A percentile compares a stretch with the other conserved stretches of the same genome.
Conservation (phyloP, 64 coral and sea anemone genomes). For the Montipora foliosa region DNA sequence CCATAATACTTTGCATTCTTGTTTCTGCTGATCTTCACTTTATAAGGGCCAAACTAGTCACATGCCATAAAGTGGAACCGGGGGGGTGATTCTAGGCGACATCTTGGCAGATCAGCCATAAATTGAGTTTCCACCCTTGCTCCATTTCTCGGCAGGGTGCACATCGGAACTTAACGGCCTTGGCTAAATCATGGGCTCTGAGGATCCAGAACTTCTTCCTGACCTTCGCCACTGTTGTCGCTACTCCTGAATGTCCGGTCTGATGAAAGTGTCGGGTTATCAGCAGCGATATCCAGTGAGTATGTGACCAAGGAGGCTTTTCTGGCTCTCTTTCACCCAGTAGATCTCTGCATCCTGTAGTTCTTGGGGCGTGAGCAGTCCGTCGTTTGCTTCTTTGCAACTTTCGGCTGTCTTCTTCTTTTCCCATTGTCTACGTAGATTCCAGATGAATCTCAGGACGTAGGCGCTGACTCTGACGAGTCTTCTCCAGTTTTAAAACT, state of each 20-base stretch:
- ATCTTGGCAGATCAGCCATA: background rate
- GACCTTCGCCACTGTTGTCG: background rate
- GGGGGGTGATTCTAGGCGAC: background rate
- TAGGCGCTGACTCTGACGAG: slow-evolving; percentile 40
- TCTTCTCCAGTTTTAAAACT: slow-evolving; percentile 41
- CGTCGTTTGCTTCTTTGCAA: background rate
- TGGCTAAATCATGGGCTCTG: too few species aligned
- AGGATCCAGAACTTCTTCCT: slow-evolving; percentile 48
- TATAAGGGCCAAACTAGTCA: too few species aligned
- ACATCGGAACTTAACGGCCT: too few species aligned
- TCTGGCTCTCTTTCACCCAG: too few species aligned
- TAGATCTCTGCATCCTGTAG: too few species aligned
- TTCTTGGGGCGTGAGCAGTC: slow-evolving; percentile 26
- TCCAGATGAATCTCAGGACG: slow-evolving; percentile 19
- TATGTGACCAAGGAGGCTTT: too few species aligned
- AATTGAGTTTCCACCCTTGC: too few species aligned
- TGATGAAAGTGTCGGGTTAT: background rate
- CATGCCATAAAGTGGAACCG: background rate
- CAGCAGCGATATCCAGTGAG: too few species aligned
- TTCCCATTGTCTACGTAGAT: background rate
- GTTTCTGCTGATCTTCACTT: too few species aligned
- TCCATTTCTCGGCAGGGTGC: too few species aligned
- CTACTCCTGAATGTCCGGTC: background rate
- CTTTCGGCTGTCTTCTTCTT: background rate
- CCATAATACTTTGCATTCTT: slow-evolving; percentile 7